Conservation (phyloP, 1,140 invertebrate species). For the Dinoponera quadriceps region DNA sequence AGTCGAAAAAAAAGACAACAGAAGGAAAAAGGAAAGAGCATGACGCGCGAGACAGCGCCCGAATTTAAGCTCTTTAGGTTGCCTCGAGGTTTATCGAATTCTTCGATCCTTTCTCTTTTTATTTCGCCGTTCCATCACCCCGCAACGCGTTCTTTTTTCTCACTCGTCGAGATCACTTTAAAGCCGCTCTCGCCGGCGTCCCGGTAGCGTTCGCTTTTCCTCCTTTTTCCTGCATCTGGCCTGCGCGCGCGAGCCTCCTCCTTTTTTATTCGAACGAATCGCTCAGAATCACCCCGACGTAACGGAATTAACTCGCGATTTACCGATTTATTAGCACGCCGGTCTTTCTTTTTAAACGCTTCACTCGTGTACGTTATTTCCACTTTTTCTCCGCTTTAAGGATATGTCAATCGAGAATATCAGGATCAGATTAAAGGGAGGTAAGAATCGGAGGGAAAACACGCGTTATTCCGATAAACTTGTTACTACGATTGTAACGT, state of each 20-base stretch:
- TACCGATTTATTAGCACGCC: constrained; percentile 76
- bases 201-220: constrained; percentile 63
- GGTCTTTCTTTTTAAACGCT: constrained; percentile 56
- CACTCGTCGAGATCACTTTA: constrained; percentile 73
- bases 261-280: constrained; percentile 56
- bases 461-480: not conserved
- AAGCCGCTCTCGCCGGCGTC: constrained; percentile 72
- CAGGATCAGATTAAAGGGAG: constrained; percentile 14
- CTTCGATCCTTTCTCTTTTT: constrained; percentile 71
- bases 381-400: constrained; percentile 30
- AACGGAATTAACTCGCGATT: constrained; percentile 78
- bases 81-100: constrained; percentile 78
- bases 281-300: constrained; percentile 72
- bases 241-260: constrained; percentile 37
- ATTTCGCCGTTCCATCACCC: constrained; percentile 67
- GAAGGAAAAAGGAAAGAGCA: not conserved
- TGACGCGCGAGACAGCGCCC: constrained; percentile 45
- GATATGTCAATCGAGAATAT: constrained; percentile 33
- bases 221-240: constrained; percentile 62
- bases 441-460: not conserved
- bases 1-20: constrained; percentile 12
- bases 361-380: constrained; percentile 48
- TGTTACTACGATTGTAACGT: not conserved
- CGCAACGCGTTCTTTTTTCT: constrained; percentile 66
- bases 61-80: constrained; percentile 66